Percentiles rank a stretch among this genome's conserved stretches.
Evolutionary conservation across 2,113 vertebrate species (phyloP).

Genomic region (Sapayoa aenigma): DNA sequence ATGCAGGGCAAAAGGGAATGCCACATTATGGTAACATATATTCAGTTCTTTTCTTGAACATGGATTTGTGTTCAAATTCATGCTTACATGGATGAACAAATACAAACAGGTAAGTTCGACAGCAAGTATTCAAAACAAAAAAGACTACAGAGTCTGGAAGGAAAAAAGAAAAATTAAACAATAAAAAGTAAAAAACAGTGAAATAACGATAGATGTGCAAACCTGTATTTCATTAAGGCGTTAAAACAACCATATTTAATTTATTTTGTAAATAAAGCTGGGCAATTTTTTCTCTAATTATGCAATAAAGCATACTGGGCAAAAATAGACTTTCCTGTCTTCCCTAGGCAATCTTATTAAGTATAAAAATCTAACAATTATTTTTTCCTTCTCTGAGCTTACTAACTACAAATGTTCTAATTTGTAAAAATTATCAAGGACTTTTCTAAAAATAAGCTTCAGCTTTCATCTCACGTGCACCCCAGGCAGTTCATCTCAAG

Average conservation of each 20-base stretch:
- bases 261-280: neutral
- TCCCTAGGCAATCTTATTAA: neutral
- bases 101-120: neutral
- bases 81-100: neutral
- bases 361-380: neutral
- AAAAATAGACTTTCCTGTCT: neutral
- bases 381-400: neutral
- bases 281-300: neutral
- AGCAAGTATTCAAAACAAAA: neutral
- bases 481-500: neutral
- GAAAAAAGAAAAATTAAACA: neutral
- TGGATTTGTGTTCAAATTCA: neutral
- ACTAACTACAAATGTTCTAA: neutral
- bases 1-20: neutral
- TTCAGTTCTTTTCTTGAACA: neutral
- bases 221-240: neutral
- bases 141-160: neutral
- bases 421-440: neutral
- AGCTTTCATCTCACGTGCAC: neutral
- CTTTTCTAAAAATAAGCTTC: neutral
- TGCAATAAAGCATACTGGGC: neutral
- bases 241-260: neutral
- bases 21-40: accelerated
- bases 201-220: neutral
- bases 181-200: neutral